Percentiles rank a stretch among this genome's conserved stretches.
Conservation (phyloP, 2,113 vertebrate genomes). For the Mohoua ochrocephala region DNA sequence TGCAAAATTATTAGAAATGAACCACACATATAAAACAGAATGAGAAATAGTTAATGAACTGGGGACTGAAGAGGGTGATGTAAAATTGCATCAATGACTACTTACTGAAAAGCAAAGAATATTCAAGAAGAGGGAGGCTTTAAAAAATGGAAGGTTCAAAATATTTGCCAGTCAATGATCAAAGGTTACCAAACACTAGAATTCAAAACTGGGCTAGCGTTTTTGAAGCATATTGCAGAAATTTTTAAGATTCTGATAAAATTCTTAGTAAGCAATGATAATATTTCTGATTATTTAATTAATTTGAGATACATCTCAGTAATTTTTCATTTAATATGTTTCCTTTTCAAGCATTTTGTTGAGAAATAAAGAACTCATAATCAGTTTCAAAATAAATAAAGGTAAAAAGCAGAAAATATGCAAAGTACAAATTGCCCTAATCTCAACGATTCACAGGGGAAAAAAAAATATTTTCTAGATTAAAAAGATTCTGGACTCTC, state of each 20-base stretch:
- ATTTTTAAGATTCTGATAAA: neutral
- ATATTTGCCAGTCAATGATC: neutral
- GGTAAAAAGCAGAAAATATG: constrained; percentile 27
- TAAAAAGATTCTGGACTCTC: neutral
- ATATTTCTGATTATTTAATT: neutral
- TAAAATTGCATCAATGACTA: neutral
- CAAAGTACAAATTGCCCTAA: constrained; percentile 40
- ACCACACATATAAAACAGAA: neutral
- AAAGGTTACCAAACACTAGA: neutral
- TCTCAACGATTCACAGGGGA: neutral
- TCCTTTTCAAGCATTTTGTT: neutral
- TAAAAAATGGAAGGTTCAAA: neutral
- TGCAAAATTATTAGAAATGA: neutral
- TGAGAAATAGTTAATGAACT: neutral
- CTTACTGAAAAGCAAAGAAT: neutral
- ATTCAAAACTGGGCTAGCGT: neutral
- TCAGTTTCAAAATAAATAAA: constrained; percentile 45
- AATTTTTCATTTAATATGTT: neutral
- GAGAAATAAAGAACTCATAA: neutral
- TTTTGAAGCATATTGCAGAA: neutral
- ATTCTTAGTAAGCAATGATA: neutral
- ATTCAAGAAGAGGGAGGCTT: neutral
- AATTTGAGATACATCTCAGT: neutral
- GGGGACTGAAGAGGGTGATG: neutral
- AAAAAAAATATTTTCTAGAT: neutral